Base-by-base conservation (phyloP, 2,888 invertebrate genomes). In the Hanleya hanleyi region DNA sequence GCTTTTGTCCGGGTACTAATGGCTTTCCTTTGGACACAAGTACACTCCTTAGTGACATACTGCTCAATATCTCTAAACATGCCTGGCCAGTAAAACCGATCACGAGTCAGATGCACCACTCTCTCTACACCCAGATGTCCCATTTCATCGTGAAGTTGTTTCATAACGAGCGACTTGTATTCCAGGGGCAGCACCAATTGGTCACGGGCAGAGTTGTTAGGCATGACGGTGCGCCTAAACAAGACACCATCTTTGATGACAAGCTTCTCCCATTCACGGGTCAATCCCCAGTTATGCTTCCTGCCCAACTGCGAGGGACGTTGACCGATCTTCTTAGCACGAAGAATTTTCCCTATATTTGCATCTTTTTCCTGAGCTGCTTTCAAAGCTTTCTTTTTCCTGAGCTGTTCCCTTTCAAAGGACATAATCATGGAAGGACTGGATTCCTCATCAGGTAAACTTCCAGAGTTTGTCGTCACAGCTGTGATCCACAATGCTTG, bases 91-190 rank as follows among this genome's bases (percentile, higher is more conserved):
- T 41, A 41, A 41, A 41, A 41, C 6, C 73, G 33, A 5, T 69
- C 66, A 7, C 73, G 29, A 18, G 70, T 67, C 22, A 69, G 41
- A 22, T 49, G 33, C 1, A 73, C 6, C 12, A 37, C 66, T 38
- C 70, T 62, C 15, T 73, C 69, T 4, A 66, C 18, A 26, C 69
- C 69, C n/a, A 73, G 67, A 32, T 69, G 73, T 41, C 73, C 73
- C 66, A 73, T 73, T 6, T 73, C 67, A 35, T 73, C 51, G 37
- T 73, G 70, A 2, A 73, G 38, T 62, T 67, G 68, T 26, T 47
- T 29, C 47, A 67, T 9, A 0, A 67, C 47, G 1, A 36, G 22
- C 33, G 6, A 3, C n/a, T 49, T 41, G 36, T 67, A 72, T 29
- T 47, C 41, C 47, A 9, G 4, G 1, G 72, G 68, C n/a, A 72